Evolutionary conservation across 2,888 invertebrate genomes (phyloP).

Genomic region (Hyppa rectilinea): DNA sequence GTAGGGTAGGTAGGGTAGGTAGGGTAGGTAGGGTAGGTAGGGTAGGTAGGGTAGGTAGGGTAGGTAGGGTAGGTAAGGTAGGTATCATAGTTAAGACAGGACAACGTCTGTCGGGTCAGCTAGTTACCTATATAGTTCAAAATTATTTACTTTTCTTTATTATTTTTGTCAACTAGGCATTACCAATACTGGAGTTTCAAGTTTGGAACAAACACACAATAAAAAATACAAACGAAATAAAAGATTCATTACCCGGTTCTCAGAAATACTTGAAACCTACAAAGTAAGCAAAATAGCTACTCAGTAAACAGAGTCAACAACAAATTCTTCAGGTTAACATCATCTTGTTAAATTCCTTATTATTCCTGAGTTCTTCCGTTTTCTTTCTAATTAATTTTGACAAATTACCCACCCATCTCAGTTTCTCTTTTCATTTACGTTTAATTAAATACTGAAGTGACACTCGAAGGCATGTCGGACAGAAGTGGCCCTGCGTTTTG

Average conservation of each 20-base stretch:
- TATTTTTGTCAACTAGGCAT: background rate
- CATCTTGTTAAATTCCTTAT: constrained; percentile 83
- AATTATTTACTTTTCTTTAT: too few species aligned
- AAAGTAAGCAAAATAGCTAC: constrained; percentile 70
- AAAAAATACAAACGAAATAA: constrained; percentile 6
- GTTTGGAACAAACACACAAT: constrained; percentile 2
- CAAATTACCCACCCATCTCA: constrained; percentile 89
- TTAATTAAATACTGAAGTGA: constrained; percentile 90
- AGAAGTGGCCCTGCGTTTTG: constrained; percentile 73
- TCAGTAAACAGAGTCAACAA: constrained; percentile 73
- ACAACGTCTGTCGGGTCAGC: too few species aligned
- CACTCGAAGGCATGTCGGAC: constrained; percentile 84
- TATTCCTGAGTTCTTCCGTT: constrained; percentile 84
- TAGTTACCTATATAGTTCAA: too few species aligned
- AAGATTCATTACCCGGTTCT: constrained; percentile 25
- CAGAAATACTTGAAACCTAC: constrained; percentile 41
- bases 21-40: too few species aligned
- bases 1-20: too few species aligned
- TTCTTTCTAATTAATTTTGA: constrained; percentile 91
- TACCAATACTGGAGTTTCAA: background rate
- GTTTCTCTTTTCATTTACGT: constrained; percentile 85
- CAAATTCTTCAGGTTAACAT: constrained; percentile 76
- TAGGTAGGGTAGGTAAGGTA: too few species aligned
- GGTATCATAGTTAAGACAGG: too few species aligned
- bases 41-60: too few species aligned